Percentiles rank a stretch among this genome's conserved stretches.
Conservation (phyloP, 1,140 invertebrate genomes). For the Halesus radiatus region DNA sequence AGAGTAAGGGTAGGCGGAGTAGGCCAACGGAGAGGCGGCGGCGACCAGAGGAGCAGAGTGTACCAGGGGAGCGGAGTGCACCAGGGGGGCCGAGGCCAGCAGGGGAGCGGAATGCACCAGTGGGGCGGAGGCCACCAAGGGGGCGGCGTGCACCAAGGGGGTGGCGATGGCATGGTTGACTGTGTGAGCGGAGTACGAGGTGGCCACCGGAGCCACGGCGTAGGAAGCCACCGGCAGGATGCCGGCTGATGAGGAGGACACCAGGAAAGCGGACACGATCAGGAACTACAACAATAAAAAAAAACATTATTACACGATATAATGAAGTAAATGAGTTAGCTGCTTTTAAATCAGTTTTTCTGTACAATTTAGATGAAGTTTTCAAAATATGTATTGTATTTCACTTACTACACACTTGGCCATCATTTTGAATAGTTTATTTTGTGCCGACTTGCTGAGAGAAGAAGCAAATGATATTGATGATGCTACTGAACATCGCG, state of each 20-base stretch:
- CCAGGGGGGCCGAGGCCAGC: conserved; percentile 28
- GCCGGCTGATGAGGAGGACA: conserved; percentile 68
- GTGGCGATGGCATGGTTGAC: conserved; percentile 75
- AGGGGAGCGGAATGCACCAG: conserved; percentile 53
- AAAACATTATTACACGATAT: neutral
- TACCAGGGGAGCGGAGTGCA: conserved; percentile 51
- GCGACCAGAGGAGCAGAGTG: conserved; percentile 47
- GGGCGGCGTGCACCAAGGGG: conserved; percentile 68
- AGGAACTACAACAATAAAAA: conserved; percentile 62
- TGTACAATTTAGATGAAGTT: no score
- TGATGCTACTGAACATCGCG: neutral
- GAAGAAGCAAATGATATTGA: conserved; percentile 32
- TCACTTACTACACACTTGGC: conserved; percentile 72
- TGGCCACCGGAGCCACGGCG: conserved; percentile 73
- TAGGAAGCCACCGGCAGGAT: conserved; percentile 64
- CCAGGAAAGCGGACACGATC: conserved; percentile 65
- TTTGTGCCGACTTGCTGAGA: conserved; percentile 36
- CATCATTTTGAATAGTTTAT: conserved; percentile 68
- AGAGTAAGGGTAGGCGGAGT: conserved; percentile 57
- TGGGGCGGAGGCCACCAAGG: conserved; percentile 61
- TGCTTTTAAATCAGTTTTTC: no score
- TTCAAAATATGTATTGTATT: no score
- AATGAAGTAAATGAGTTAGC: no score
- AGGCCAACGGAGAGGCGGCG: conserved; percentile 55
- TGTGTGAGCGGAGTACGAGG: conserved; percentile 74